Conservation (phyloP, 2,797 vertebrate species). For the Poliocrania exsul region DNA sequence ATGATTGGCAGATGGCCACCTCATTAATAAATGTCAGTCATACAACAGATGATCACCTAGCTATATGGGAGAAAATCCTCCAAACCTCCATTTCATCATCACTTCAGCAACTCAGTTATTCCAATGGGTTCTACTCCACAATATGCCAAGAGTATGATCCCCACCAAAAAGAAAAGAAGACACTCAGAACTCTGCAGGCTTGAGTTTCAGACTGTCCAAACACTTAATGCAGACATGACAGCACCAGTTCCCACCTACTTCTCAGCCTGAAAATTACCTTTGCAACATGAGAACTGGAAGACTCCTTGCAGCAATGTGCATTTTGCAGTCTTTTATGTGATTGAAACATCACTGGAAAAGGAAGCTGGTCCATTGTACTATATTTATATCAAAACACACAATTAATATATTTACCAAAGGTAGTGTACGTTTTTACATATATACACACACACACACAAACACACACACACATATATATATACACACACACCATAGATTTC, state of each 20-base stretch:
- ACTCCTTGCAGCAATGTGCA: not conserved
- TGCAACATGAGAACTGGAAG: not conserved
- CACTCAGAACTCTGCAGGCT: not conserved
- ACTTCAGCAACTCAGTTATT: not conserved
- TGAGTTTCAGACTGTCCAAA: not conserved
- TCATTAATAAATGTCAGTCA: not conserved
- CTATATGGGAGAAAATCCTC: not conserved
- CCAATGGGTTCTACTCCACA: not conserved
- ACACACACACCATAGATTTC: not conserved
- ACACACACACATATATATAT: too few species aligned
- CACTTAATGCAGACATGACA: not conserved
- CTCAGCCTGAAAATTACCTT: not conserved
- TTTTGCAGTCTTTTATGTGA: not conserved
- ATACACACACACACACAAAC: rapidly evolving
- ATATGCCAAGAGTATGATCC: not conserved
- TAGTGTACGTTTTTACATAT: not conserved
- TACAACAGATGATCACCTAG: not conserved
- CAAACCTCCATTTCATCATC: not conserved
- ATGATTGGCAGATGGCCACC: not conserved
- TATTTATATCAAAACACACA: not conserved
- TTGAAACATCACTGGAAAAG: not conserved
- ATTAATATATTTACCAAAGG: not conserved
- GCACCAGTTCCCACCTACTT: not conserved
- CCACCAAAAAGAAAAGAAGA: not conserved
- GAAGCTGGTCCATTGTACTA: not conserved